These are phyloP conservation scores for Dendroctonus ponderosae DNA, from an alignment of 1,140 invertebrate species.

Conservation along the genomic window DNA sequence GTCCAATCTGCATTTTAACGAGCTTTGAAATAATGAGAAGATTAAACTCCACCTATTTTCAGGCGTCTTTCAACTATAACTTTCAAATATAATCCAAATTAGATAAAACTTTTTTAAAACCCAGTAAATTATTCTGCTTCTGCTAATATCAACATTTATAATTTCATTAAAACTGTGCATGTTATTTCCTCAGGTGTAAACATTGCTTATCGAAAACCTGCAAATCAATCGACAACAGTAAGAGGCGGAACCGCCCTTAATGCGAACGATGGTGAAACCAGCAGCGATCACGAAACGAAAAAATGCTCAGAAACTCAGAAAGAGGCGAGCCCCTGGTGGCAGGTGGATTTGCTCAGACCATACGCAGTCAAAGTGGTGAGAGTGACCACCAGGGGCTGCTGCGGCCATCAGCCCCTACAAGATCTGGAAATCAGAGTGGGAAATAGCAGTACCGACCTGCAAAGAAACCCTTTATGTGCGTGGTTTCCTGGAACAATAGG, in stretches of 20 bases:
- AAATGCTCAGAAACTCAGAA: constrained; percentile 85
- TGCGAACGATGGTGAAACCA: constrained; percentile 81
- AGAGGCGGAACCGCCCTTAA: constrained; percentile 76
- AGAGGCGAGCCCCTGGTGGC: constrained; percentile 89
- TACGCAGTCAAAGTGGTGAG: constrained; percentile 81
- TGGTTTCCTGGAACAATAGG: constrained; percentile 92
- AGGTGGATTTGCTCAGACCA: constrained; percentile 78
- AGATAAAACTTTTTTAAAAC: no score
- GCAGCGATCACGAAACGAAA: constrained; percentile 80
- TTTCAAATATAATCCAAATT: no score
- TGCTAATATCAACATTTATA: no score
- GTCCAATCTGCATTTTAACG: no score
- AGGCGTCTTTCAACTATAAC: no score
- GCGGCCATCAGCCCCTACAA: constrained; percentile 84
- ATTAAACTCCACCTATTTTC: no score
- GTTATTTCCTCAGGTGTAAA: constrained; percentile 65
- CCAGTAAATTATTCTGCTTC: no score
- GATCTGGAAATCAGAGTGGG: constrained; percentile 90
- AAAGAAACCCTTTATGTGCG: constrained; percentile 85
- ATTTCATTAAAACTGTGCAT: no score
- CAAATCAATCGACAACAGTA: constrained; percentile 85
- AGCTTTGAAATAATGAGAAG: no score
- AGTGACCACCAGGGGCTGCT: constrained; percentile 75
- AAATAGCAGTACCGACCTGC: constrained; percentile 81
- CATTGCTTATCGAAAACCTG: constrained; percentile 80